Evolutionary conservation across 2,113 vertebrate species (phyloP).

Genomic region (Spilogale gracilis): DNA sequence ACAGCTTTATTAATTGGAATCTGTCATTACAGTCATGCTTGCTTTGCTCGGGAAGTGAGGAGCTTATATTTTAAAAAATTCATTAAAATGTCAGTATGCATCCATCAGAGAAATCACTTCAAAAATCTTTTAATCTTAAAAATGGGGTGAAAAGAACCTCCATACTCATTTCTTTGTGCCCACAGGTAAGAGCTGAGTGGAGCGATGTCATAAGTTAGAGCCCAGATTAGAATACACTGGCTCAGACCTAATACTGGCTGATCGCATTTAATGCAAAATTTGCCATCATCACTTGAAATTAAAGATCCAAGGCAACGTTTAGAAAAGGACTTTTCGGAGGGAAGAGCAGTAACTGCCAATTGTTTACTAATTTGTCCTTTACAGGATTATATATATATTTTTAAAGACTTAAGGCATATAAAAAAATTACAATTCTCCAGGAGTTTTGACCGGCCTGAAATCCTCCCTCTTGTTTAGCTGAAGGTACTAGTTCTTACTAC

Average conservation of each 20-base stretch:
- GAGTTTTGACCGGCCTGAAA: background rate
- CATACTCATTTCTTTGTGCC: background rate
- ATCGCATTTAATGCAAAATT: background rate
- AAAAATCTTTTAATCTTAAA: constrained; percentile 66
- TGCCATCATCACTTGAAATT: constrained; percentile 64
- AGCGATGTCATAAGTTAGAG: background rate
- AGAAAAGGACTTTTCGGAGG: background rate
- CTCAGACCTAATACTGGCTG: constrained; percentile 9
- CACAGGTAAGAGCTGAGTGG: background rate
- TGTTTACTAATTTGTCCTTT: constrained; percentile 4
- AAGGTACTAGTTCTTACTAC: background rate
- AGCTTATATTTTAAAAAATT: constrained; percentile 32
- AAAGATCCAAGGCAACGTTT: background rate
- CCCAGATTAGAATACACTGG: background rate
- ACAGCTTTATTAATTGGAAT: constrained; percentile 46
- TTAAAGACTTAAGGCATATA: background rate
- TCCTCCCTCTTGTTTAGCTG: constrained; percentile 6
- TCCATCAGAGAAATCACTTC: constrained; percentile 58
- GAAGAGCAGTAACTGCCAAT: background rate
- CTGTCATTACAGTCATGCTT: constrained; percentile 57
- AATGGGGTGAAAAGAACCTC: constrained; percentile 18
- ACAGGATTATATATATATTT: background rate
- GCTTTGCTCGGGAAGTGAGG: constrained; percentile 57
- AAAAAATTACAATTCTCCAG: background rate
- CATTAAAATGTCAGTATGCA: constrained; percentile 49